Percentiles rank a stretch among this genome's conserved stretches.
These are phyloP conservation scores for Epinephelus fuscoguttatus DNA, from an alignment of 2,113 vertebrate species.

Conservation along the genomic window DNA sequence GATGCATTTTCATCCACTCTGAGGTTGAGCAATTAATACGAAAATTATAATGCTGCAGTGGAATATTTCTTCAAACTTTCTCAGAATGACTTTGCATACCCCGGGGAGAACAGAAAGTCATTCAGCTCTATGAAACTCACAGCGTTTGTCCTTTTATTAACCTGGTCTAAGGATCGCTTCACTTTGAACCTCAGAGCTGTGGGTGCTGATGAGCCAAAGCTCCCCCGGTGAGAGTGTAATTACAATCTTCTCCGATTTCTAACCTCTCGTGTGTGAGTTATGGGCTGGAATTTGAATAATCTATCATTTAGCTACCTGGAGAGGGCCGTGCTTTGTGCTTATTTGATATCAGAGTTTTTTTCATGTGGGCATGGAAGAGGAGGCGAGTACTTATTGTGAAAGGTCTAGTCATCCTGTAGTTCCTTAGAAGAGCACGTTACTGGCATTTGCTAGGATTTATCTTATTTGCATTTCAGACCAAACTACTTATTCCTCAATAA, in stretches of 20 bases:
- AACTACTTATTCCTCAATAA: conserved; percentile 6
- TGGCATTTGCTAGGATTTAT: conserved; percentile 31
- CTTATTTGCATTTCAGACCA: conserved; percentile 49
- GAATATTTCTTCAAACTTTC: conserved; percentile 26
- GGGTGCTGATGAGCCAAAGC: conserved; percentile 49
- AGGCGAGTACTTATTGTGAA: conserved; percentile 23
- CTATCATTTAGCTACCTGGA: conserved; percentile 58
- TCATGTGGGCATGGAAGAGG: conserved; percentile 26
- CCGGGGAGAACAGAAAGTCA: conserved; percentile 5
- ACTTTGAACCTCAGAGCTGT: conserved; percentile 47
- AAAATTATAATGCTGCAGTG: background rate
- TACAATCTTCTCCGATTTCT: conserved; percentile 47
- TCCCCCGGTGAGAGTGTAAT: conserved; percentile 58
- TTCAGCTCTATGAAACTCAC: background rate
- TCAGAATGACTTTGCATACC: conserved; percentile 27
- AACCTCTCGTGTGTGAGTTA: conserved; percentile 50
- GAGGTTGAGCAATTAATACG: conserved; percentile 1
- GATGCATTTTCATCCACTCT: background rate
- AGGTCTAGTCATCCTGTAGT: conserved; percentile 30
- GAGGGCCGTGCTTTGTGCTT: conserved; percentile 33
- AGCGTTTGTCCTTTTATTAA: conserved; percentile 49
- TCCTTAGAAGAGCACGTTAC: background rate
- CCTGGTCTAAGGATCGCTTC: conserved; percentile 36
- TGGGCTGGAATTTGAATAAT: conserved; percentile 67
- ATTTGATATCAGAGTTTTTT: conserved; percentile 30